phyloP scores from a whole-genome alignment of 2,797 vertebrate genomes.

The Lutjanus argentimaculatus region DNA sequence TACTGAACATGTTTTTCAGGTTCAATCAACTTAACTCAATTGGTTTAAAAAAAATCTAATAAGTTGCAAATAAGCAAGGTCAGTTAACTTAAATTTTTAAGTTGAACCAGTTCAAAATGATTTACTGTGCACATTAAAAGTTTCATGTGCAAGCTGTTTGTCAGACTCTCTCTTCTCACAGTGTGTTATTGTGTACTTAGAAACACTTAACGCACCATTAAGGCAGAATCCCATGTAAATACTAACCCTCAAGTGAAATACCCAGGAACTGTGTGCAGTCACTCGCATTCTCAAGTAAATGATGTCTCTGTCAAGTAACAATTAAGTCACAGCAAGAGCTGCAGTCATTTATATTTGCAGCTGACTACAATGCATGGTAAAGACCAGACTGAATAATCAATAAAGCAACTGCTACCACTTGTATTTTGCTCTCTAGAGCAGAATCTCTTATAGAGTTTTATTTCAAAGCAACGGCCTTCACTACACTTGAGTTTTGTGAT shows the following conservation, averaged over 20 bases:
- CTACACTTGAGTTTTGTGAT: too few species aligned
- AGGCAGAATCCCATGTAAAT: background rate
- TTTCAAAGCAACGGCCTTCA: too few species aligned
- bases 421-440: background rate
- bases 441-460: too few species aligned
- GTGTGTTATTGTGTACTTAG: background rate
- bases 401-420: background rate
- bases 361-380: background rate
- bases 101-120: too few species aligned
- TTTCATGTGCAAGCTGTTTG: too few species aligned
- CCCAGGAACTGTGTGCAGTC: background rate
- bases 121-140: too few species aligned
- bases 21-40: too few species aligned
- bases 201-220: background rate
- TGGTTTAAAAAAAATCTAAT: too few species aligned
- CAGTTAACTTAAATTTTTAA: too few species aligned
- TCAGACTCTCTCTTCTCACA: background rate
- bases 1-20: too few species aligned
- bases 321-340: background rate
- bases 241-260: background rate
- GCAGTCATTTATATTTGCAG: background rate
- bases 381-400: background rate
- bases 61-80: too few species aligned
- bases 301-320: background rate
- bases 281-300: background rate